These are phyloP conservation scores for Hormaphis cornu DNA, from an alignment of 1,140 invertebrate species.

Conservation along the genomic window DNA sequence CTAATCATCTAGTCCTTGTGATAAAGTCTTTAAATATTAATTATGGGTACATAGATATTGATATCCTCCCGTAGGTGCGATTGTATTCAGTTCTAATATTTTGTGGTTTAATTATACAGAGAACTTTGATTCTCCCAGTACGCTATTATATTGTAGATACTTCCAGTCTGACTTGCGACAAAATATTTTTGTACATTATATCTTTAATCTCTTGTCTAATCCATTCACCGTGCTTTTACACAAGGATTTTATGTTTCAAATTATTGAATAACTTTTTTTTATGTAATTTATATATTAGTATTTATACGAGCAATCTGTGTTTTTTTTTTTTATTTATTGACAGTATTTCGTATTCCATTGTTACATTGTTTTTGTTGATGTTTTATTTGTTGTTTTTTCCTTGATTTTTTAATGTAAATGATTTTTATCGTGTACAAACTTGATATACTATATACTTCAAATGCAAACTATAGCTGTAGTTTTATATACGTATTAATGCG, in stretches of 20 bases:
- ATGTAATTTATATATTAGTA: not conserved
- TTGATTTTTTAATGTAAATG: not conserved
- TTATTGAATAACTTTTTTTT: not conserved
- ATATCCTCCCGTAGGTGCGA: no score
- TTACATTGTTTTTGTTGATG: slow-evolving; percentile 17
- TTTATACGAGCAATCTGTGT: not conserved
- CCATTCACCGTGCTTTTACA: not conserved
- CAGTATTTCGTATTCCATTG: not conserved
- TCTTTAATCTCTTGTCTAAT: not conserved
- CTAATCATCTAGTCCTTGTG: no score
- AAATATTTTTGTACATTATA: not conserved
- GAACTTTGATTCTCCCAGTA: not conserved
- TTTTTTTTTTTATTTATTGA: not conserved
- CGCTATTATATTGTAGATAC: not conserved
- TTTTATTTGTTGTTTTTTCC: not conserved
- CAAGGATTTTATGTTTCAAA: not conserved
- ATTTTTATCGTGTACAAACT: slow-evolving; percentile 4
- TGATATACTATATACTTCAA: not conserved
- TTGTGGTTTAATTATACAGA: no score
- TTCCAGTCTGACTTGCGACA: no score
- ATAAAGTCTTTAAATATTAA: no score
- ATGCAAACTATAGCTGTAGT: not conserved
- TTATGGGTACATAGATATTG: no score
- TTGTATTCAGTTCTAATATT: no score
- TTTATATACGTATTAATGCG: not conserved